phyloP scores from a whole-genome alignment of 2,113 vertebrate species.

The Pseudopodoces humilis region DNA sequence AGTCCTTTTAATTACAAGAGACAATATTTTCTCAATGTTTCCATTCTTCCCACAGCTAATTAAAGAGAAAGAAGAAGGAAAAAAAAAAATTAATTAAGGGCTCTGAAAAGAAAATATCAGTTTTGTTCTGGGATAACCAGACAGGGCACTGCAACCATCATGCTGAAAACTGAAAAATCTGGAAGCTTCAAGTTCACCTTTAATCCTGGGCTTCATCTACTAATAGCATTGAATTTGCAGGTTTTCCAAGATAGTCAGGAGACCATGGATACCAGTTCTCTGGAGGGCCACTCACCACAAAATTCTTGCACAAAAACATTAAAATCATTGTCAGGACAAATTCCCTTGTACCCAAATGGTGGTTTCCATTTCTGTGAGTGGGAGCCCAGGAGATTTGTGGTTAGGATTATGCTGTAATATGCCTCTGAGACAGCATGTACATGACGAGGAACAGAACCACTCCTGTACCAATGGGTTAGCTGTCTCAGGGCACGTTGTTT shows the following conservation, averaged over 20 bases:
- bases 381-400: not conserved
- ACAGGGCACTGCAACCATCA: not conserved
- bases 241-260: not conserved
- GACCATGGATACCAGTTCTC: not conserved
- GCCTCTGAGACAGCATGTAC: constrained; percentile 15
- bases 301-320: not conserved
- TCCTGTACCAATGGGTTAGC: not conserved
- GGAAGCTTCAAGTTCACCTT: not conserved
- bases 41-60: not conserved
- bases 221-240: not conserved
- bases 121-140: not conserved
- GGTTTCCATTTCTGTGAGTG: not conserved
- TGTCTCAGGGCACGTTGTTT: not conserved
- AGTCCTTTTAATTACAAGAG: not conserved
- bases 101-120: not conserved
- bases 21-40: not conserved
- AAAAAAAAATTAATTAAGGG: not conserved
- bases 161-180: not conserved
- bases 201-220: not conserved
- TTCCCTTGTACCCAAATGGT: not conserved
- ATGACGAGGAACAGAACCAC: not conserved
- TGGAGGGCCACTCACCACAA: not conserved
- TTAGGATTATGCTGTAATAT: constrained; percentile 4
- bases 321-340: not conserved
- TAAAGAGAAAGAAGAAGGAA: not conserved